phyloP scores from a whole-genome alignment of 2,797 vertebrate species.

The Pantherophis alleghaniensis region DNA sequence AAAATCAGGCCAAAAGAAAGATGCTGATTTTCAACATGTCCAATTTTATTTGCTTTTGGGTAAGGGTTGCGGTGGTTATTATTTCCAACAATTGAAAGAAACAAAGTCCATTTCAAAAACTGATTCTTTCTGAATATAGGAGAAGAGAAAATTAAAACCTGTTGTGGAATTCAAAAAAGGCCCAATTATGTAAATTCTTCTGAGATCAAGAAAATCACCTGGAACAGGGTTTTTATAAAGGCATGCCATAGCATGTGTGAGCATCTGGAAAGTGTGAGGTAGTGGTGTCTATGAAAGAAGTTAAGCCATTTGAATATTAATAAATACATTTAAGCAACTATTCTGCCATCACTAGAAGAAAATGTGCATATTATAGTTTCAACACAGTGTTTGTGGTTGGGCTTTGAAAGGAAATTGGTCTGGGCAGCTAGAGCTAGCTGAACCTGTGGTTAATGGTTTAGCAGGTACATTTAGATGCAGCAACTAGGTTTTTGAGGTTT shows the following conservation, averaged over 20 bases:
- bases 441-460: background rate
- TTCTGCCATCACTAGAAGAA: background rate
- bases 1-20: background rate
- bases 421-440: background rate
- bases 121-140: background rate
- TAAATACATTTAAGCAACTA: background rate
- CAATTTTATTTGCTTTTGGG: background rate
- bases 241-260: slow-evolving; percentile 5
- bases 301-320: background rate
- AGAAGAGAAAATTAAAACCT: slow-evolving; percentile 1
- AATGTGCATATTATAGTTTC: background rate
- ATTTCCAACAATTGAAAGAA: slow-evolving; percentile 9
- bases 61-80: background rate
- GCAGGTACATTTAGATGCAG: background rate
- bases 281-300: background rate
- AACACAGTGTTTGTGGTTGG: background rate
- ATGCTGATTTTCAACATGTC: background rate
- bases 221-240: slow-evolving; percentile 7
- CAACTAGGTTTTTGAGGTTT: background rate
- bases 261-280: slow-evolving; percentile 28
- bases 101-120: slow-evolving; percentile 12
- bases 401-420: background rate
- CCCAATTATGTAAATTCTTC: background rate
- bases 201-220: slow-evolving; percentile 9
- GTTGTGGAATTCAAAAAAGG: background rate